Evolutionary conservation across 2,797 vertebrate genomes (phyloP).

Genomic region (Chrysolophus pictus): DNA sequence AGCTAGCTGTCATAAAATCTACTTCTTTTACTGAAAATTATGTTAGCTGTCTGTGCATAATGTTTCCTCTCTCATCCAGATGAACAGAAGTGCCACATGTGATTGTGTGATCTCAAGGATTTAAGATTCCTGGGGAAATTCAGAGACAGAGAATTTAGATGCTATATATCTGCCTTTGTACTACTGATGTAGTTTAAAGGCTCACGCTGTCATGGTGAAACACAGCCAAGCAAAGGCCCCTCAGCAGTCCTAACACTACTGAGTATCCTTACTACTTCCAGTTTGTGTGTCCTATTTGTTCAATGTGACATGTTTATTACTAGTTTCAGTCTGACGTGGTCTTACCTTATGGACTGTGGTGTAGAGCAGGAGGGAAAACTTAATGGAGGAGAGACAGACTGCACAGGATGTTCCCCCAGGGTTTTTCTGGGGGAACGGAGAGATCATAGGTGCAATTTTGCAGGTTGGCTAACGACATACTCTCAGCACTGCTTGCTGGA

Average conservation of each 20-base stretch:
- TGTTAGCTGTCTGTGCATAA: neutral
- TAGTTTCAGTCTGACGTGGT: constrained; percentile 34
- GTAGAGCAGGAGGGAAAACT: constrained; percentile 23
- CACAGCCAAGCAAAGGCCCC: constrained; percentile 22
- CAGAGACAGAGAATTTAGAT: neutral
- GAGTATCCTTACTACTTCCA: constrained; percentile 9
- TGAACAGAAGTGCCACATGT: neutral
- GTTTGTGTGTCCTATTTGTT: constrained; percentile 47
- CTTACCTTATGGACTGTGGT: constrained; percentile 26
- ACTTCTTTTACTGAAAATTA: neutral
- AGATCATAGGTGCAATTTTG: neutral
- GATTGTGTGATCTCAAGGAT: neutral
- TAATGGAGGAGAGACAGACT: constrained; percentile 15
- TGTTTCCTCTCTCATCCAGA: neutral
- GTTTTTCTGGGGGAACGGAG: neutral
- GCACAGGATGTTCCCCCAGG: neutral
- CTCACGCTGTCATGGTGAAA: constrained; percentile 41
- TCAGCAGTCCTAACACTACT: neutral
- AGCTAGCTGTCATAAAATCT: neutral
- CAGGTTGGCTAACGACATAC: neutral
- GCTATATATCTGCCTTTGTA: neutral
- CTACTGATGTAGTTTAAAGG: neutral
- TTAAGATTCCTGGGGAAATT: neutral
- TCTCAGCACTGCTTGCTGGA: neutral
- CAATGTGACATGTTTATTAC: constrained; percentile 36